Base-by-base conservation (phyloP, 2,888 invertebrate species). In the Oconnorella tubifera region DNA sequence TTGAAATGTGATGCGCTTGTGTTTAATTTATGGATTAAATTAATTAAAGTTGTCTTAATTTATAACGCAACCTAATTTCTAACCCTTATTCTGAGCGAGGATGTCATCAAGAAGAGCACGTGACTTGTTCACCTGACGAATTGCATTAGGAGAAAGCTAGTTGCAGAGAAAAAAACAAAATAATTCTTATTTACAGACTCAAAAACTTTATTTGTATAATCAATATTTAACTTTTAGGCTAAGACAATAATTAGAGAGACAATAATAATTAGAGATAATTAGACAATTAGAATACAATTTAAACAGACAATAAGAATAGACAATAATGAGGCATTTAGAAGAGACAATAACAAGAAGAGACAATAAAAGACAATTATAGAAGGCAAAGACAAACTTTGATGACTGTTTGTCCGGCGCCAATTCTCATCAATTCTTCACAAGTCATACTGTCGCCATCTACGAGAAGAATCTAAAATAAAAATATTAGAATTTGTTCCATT, bases 41-140 rank as follows among this genome's bases (percentile, higher is more conserved):
- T n/a, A n/a, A n/a, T n/a, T n/a, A n/a, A n/a, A n/a, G n/a, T n/a
- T n/a, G n/a, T n/a, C n/a, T n/a, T n/a, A n/a, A n/a, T n/a, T n/a
- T n/a, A n/a, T n/a, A n/a, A n/a, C n/a, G n/a, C n/a, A n/a, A n/a
- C n/a, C n/a, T n/a, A n/a, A n/a, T n/a, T n/a, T n/a, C 40, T 40
- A 40, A 86, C 87, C 85, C 84, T 85, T 84, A 68, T 86, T 86
- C 72, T 86, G 86, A 48, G 81, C 79, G 2, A 88, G 79, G 66
- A 87, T 85, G 63, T 85, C 84, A 59, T 87, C 87, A 33, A 88
- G 80, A 50, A 88, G 75, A 1, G 80, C 78, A 63, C 87, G 76
- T 0, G 86, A 82, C 68, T 84, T 84, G 6, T 75, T 77, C 1
- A 88, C 85, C 48, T 83, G 83, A 55, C n/a, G 3, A 33, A 63